Conservation (phyloP, 2,888 invertebrate species). For the Pseudococcus jackbeardsleyi region DNA sequence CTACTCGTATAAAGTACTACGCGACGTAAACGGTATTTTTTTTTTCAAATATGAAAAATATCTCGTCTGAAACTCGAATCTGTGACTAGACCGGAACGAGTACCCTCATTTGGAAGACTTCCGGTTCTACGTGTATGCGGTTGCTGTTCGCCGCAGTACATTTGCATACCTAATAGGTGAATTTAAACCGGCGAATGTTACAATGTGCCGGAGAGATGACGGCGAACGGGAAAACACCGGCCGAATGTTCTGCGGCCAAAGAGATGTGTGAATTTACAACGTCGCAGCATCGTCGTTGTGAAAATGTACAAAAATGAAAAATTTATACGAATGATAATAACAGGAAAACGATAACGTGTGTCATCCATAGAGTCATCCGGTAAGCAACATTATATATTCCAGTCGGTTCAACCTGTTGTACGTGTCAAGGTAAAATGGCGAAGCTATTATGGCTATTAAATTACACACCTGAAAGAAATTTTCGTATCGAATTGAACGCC, state of each 20-base stretch:
- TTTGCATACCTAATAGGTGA: constrained; percentile 29
- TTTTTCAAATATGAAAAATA: constrained; percentile 9
- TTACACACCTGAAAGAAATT: constrained; percentile 24
- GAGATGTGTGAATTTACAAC: constrained; percentile 17
- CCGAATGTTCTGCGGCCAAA: background rate
- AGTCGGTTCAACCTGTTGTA: constrained; percentile 56
- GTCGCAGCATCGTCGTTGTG: background rate
- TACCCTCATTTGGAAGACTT: constrained; percentile 52
- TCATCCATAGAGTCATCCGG: constrained; percentile 54
- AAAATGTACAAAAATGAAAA: background rate
- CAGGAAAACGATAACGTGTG: constrained; percentile 55
- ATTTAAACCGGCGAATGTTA: constrained; percentile 5
- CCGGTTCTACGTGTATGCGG: constrained; percentile 20
- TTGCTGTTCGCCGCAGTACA: background rate
- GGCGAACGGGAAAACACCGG: background rate
- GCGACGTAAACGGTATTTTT: background rate
- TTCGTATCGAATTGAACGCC: background rate
- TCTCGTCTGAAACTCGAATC: constrained; percentile 39
- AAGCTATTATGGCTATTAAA: constrained; percentile 28
- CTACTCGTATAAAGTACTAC: background rate
- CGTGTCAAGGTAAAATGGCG: constrained; percentile 60
- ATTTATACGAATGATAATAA: background rate
- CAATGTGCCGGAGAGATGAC: background rate
- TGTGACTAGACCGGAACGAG: constrained; percentile 33
- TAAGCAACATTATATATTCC: constrained; percentile 57